phyloP scores from a whole-genome alignment of 2,113 vertebrate species.

The Glaucidium brasilianum region DNA sequence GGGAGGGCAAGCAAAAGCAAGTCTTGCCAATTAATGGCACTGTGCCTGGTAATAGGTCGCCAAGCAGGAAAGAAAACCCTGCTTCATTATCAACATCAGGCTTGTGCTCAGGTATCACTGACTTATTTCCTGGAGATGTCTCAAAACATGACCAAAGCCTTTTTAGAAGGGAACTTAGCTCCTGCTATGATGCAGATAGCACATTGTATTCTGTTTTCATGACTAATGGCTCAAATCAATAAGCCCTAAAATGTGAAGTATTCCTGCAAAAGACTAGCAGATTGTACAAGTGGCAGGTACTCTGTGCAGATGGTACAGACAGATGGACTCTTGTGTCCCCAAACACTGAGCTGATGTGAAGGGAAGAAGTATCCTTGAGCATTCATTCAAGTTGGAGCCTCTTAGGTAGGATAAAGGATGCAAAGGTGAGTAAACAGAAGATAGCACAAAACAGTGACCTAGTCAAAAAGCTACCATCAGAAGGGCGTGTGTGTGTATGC shows the following conservation, averaged over 20 bases:
- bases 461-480: background rate
- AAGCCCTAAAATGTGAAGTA: background rate
- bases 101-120: background rate
- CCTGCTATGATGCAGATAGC: background rate
- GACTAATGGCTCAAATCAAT: background rate
- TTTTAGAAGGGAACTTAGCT: background rate
- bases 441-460: background rate
- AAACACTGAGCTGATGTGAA: fast-evolving
- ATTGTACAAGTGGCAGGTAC: background rate
- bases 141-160: background rate
- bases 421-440: background rate
- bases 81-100: background rate
- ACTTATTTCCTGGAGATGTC: background rate
- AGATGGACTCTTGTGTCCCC: background rate
- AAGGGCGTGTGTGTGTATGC: background rate
- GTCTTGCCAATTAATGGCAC: background rate
- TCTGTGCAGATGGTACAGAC: fast-evolving
- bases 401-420: background rate
- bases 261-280: background rate
- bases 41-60: background rate
- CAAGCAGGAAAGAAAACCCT: conserved; percentile 8
- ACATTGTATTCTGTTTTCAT: background rate
- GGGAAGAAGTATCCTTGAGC: background rate
- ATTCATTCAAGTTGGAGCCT: background rate
- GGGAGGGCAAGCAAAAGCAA: conserved; percentile 15